phyloP scores from a whole-genome alignment of 2,888 invertebrate genomes.

The Himalopsyche japonica region DNA sequence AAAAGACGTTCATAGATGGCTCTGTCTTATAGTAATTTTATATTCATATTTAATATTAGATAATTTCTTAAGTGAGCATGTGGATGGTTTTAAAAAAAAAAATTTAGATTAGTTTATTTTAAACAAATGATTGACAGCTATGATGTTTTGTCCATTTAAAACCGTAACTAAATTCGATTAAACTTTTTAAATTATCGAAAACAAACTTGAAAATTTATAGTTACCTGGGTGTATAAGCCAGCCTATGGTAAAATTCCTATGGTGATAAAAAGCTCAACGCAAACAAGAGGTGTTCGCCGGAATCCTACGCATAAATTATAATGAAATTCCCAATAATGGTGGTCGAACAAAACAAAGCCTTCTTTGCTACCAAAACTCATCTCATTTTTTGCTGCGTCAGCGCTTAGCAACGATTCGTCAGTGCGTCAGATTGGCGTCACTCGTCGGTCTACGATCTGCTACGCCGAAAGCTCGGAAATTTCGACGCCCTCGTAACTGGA shows the following conservation, averaged over 20 bases:
- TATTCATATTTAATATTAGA: too few relatives aligned
- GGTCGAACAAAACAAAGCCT: background rate
- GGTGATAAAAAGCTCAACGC: background rate
- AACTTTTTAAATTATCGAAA: too few relatives aligned
- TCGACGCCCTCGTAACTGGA: background rate
- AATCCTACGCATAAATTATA: background rate
- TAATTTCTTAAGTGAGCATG: too few relatives aligned
- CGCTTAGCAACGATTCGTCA: conserved; percentile 20
- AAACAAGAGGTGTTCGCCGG: background rate
- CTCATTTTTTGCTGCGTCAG: conserved; percentile 18
- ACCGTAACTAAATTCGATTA: too few relatives aligned
- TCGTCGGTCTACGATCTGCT: background rate
- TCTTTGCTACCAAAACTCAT: conserved; percentile 4
- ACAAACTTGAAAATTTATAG: too few relatives aligned
- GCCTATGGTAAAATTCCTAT: background rate
- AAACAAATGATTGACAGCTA: too few relatives aligned
- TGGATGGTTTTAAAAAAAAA: too few relatives aligned
- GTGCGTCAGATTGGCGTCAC: conserved; percentile 15
- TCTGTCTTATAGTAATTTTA: too few relatives aligned
- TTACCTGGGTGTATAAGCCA: too few relatives aligned
- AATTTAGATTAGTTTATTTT: too few relatives aligned
- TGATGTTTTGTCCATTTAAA: too few relatives aligned
- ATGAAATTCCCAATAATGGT: background rate
- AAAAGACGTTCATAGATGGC: too few relatives aligned
- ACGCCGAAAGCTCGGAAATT: background rate